Conservation (phyloP, 2,888 invertebrate genomes). For the Trypoxylon attenuatum region DNA sequence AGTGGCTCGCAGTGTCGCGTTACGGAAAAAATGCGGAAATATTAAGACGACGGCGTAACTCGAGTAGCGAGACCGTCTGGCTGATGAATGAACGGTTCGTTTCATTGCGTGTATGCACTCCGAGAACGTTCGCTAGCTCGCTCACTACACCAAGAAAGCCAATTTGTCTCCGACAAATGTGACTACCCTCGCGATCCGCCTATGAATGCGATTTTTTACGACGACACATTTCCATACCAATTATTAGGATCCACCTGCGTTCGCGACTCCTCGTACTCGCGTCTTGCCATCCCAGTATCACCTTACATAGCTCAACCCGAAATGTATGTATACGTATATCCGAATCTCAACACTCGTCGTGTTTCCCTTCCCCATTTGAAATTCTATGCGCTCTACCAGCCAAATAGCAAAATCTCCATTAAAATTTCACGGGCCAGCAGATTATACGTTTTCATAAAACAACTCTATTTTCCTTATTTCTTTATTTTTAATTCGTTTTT, state of each 20-base stretch:
- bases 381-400: too few species aligned
- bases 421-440: too few species aligned
- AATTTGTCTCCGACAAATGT: constrained; percentile 35
- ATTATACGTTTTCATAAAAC: too few species aligned
- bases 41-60: constrained; percentile 56
- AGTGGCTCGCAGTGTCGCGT: constrained; percentile 32
- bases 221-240: constrained; percentile 9
- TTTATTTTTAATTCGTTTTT: too few species aligned
- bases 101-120: constrained; percentile 27
- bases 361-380: too few species aligned
- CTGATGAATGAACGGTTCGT: constrained; percentile 48
- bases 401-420: too few species aligned
- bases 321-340: too few species aligned
- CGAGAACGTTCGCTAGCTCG: too few species aligned
- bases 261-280: background rate
- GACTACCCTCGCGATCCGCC: background rate
- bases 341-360: too few species aligned
- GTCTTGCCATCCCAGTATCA: too few species aligned
- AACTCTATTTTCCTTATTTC: too few species aligned
- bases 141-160: constrained; percentile 26
- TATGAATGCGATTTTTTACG: constrained; percentile 13
- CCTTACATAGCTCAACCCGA: too few species aligned
- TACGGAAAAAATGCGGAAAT: constrained; percentile 58
- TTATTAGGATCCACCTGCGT: constrained; percentile 7
- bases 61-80: constrained; percentile 52